A percentile compares a stretch with the other conserved stretches of the same genome.
phyloP scores from a whole-genome alignment of 2,888 invertebrate species.

The Pardosa pseudoannulata region DNA sequence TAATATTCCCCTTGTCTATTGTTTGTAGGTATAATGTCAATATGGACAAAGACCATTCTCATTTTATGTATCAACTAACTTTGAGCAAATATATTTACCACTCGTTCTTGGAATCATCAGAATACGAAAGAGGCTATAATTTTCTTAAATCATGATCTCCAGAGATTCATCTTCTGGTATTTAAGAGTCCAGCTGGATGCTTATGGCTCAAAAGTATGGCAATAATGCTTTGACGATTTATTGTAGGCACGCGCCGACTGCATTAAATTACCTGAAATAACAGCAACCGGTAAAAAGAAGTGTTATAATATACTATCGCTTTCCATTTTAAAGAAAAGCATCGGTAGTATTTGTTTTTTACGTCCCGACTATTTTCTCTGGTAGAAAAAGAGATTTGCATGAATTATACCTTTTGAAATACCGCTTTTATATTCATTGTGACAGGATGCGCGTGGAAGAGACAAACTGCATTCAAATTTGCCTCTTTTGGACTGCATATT shows the following conservation, averaged over 20 bases:
- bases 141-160: no score
- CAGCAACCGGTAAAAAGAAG: background rate
- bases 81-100: no score
- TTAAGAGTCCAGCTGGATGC: background rate
- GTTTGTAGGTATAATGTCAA: no score
- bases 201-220: background rate
- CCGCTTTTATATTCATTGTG: background rate
- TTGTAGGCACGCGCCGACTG: background rate
- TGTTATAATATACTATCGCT: background rate
- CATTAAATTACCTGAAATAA: background rate
- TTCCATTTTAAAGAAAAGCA: background rate
- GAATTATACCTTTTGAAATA: slow-evolving; percentile 2
- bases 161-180: background rate
- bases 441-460: background rate
- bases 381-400: background rate
- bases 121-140: no score
- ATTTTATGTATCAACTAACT: no score
- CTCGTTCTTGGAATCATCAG: no score
- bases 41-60: no score
- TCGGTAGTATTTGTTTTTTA: slow-evolving; percentile 5
- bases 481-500: background rate
- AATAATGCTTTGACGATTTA: background rate
- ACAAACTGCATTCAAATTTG: background rate
- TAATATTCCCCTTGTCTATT: no score
- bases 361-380: background rate